phyloP scores from a whole-genome alignment of 2,797 vertebrate genomes.

The Adrianichthys oophorus region DNA sequence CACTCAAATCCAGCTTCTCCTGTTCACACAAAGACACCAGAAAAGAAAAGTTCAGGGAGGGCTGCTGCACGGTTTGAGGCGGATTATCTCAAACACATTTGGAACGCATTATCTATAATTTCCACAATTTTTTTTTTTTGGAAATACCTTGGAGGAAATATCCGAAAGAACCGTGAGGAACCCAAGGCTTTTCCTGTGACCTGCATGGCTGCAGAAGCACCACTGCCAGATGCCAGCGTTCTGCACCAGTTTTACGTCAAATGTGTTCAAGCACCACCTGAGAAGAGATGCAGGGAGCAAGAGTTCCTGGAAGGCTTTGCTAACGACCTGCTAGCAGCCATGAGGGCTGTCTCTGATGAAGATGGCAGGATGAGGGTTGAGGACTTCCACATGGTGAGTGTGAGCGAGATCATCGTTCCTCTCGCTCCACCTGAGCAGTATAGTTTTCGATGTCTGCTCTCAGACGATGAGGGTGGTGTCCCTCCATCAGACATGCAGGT shows the following conservation, averaged over 20 bases:
- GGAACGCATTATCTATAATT: constrained; percentile 78
- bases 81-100: constrained; percentile 79
- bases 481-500: constrained; percentile 68
- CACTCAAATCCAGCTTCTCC: neutral
- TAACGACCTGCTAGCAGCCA: constrained; percentile 84
- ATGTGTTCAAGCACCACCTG: constrained; percentile 70
- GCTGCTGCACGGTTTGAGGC: constrained; percentile 38
- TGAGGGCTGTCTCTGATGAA: constrained; percentile 76
- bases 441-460: constrained; percentile 75
- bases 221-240: constrained; percentile 71
- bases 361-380: constrained; percentile 81
- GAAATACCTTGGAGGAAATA: constrained; percentile 76
- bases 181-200: constrained; percentile 47
- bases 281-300: constrained; percentile 73
- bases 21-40: constrained; percentile 8
- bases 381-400: constrained; percentile 81
- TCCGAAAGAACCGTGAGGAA: constrained; percentile 55
- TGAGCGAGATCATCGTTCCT: constrained; percentile 82
- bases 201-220: constrained; percentile 57
- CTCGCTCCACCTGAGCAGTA: constrained; percentile 81
- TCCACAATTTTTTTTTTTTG: constrained; percentile 82
- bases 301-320: constrained; percentile 91
- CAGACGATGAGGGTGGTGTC: constrained; percentile 60
- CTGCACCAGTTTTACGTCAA: constrained; percentile 81
- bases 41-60: constrained; percentile 27